Evolutionary conservation across 2,888 invertebrate genomes (phyloP).

Genomic region (Macroteleia sp.): DNA sequence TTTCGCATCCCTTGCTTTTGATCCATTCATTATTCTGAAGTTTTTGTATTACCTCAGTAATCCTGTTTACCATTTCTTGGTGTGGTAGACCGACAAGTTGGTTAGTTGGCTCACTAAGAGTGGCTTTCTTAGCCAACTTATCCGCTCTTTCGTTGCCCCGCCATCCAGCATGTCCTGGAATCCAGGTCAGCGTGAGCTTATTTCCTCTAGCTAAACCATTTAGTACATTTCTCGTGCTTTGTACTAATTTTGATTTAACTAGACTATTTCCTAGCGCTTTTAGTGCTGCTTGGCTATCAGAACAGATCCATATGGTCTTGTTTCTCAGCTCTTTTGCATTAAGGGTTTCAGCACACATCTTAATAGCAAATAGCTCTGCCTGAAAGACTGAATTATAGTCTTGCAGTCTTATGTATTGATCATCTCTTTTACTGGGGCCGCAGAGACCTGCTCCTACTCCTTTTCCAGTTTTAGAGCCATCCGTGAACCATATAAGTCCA

Average conservation of each 20-base stretch:
- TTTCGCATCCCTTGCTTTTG: neutral
- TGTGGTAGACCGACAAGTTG: neutral
- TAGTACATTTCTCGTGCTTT: neutral
- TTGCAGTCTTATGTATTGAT: neutral
- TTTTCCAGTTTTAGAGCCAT: neutral
- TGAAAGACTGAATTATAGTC: slow-evolving; percentile 9
- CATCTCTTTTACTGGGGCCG: neutral
- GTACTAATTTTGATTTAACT: neutral
- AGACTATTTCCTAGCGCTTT: neutral
- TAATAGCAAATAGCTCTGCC: slow-evolving; percentile 6
- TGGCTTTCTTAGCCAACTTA: neutral
- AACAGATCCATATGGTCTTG: slow-evolving; percentile 15
- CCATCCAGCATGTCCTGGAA: slow-evolving; percentile 9
- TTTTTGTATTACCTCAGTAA: neutral
- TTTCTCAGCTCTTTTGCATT: neutral
- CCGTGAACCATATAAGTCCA: neutral
- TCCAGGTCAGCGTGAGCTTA: slow-evolving; percentile 11
- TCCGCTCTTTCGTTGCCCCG: slow-evolving; percentile 10
- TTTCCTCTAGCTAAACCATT: neutral
- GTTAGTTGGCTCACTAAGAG: neutral
- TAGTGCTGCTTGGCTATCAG: slow-evolving; percentile 9
- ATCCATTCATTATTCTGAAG: neutral
- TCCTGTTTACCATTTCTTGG: neutral
- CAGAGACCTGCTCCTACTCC: neutral
- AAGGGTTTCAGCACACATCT: neutral